phyloP scores from a whole-genome alignment of 2,797 vertebrate genomes.

The Antennarius maculatus region DNA sequence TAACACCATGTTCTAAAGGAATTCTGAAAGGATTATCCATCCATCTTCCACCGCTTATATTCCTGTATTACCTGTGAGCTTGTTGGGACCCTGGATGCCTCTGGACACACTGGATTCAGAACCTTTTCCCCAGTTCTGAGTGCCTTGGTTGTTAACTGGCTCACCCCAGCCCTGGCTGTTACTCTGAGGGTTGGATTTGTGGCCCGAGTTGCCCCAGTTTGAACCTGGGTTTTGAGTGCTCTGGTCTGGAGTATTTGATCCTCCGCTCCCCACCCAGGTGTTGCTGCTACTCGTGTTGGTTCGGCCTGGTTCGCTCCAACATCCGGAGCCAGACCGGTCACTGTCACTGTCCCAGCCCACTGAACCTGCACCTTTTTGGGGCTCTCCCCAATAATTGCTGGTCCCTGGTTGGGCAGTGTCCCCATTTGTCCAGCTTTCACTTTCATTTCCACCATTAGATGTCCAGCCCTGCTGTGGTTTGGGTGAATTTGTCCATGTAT shows the following conservation, averaged over 20 bases:
- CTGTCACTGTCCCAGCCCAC: slow-evolving; percentile 89
- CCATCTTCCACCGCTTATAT: too few species aligned
- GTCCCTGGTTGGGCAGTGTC: slow-evolving; percentile 79
- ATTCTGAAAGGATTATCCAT: neutral
- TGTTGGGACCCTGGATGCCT: slow-evolving; percentile 80
- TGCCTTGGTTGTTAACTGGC: slow-evolving; percentile 81
- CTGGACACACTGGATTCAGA: slow-evolving; percentile 83
- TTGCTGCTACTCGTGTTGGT: slow-evolving; percentile 83
- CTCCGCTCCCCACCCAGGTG: slow-evolving; percentile 81
- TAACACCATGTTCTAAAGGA: neutral
- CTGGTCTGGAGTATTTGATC: slow-evolving; percentile 83
- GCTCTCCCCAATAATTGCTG: slow-evolving; percentile 90
- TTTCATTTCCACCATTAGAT: slow-evolving; percentile 69
- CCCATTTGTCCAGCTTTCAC: slow-evolving; percentile 85
- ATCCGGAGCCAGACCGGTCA: slow-evolving; percentile 91
- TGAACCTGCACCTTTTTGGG: slow-evolving; percentile 86
- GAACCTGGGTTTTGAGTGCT: slow-evolving; percentile 73
- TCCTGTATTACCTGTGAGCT: slow-evolving; percentile 76
- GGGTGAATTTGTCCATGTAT: slow-evolving; percentile 87
- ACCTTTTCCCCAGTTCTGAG: slow-evolving; percentile 88
- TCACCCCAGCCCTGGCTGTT: slow-evolving; percentile 87
- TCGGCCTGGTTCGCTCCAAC: slow-evolving; percentile 87
- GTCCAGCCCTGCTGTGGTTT: slow-evolving; percentile 87
- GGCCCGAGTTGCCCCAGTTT: slow-evolving; percentile 87
- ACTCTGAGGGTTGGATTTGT: slow-evolving; percentile 83